phyloP scores from a whole-genome alignment of 1,140 invertebrate species.

The Lepidurus apus region DNA sequence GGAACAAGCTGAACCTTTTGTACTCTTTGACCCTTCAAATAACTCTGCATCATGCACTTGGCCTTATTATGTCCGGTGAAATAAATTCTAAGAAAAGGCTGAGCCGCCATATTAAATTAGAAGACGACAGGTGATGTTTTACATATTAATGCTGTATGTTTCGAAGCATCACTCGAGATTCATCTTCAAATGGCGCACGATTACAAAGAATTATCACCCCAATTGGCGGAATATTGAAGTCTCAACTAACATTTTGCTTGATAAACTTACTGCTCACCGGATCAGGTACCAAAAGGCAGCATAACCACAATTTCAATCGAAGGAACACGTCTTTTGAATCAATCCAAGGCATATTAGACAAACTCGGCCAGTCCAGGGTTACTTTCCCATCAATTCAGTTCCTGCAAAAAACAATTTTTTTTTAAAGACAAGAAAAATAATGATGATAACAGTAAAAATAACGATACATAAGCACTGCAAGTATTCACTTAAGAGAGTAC shows the following conservation, averaged over 20 bases:
- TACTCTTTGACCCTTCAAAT: too few relatives aligned
- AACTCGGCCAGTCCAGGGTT: neutral
- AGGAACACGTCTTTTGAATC: neutral
- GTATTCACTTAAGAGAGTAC: too few relatives aligned
- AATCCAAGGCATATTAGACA: neutral
- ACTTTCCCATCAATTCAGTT: neutral
- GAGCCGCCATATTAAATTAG: too few relatives aligned
- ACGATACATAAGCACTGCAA: neutral
- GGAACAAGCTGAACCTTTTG: too few relatives aligned
- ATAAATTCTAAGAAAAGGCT: too few relatives aligned
- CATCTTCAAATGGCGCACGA: neutral
- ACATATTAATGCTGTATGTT: too few relatives aligned
- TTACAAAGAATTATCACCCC: neutral
- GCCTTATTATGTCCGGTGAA: too few relatives aligned
- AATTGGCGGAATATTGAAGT: neutral
- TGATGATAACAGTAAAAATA: neutral
- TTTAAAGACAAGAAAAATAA: neutral
- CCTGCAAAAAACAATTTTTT: too few relatives aligned
- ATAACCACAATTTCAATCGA: neutral
- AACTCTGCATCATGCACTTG: too few relatives aligned
- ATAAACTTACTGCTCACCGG: conserved; percentile 6
- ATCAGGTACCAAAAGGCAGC: conserved; percentile 17
- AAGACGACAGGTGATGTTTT: too few relatives aligned
- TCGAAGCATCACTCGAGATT: neutral
- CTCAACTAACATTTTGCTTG: neutral